These are phyloP conservation scores for Empidonax alnorum DNA, from an alignment of 2,113 vertebrate genomes.

Conservation along the genomic window DNA sequence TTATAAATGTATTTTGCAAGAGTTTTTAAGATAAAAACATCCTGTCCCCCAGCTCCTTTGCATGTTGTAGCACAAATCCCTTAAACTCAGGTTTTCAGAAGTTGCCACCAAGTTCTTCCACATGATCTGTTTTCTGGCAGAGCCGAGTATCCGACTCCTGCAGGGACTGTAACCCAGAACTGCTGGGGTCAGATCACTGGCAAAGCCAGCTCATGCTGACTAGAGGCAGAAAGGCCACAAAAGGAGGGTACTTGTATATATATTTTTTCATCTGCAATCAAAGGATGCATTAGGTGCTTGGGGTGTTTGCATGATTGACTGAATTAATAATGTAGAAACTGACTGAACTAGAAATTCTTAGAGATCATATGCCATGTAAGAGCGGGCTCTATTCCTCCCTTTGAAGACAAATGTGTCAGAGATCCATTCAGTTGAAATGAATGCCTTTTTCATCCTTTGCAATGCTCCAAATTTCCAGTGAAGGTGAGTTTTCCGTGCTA, in stretches of 20 bases:
- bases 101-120: neutral
- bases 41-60: neutral
- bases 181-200: neutral
- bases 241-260: fast-evolving
- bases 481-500: fast-evolving
- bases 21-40: neutral
- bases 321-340: neutral
- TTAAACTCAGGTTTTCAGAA: neutral
- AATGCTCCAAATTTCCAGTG: neutral
- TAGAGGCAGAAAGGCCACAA: neutral
- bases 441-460: neutral
- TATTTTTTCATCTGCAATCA: neutral
- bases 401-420: neutral
- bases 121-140: neutral
- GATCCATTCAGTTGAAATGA: neutral
- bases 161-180: neutral
- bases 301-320: neutral
- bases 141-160: neutral
- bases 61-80: neutral
- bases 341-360: neutral
- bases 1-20: neutral
- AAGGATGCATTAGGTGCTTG: neutral
- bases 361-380: neutral
- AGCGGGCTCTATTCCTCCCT: neutral
- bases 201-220: neutral